Base-by-base conservation (phyloP, 2,113 vertebrate genomes). In the Peromyscus californicus region DNA sequence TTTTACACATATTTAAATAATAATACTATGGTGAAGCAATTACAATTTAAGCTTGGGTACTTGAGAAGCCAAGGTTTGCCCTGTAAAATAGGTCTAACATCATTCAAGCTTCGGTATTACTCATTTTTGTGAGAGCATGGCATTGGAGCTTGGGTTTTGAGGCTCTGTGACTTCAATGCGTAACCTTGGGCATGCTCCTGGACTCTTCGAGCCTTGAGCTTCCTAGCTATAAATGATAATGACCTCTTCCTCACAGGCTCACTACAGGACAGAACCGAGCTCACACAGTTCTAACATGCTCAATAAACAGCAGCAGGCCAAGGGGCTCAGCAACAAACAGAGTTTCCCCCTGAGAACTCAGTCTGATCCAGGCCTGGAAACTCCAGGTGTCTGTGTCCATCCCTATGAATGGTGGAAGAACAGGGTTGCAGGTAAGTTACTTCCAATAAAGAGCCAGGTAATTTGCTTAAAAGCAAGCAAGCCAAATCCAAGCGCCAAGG, bases 1-100 rank as follows among this genome's bases (percentile, higher is more conserved):
- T 76, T 95, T 94, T 94, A 63, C 1, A 88, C 80, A 92, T 89
- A 95, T 78, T 96, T 96, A 96, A 96, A 92, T 63, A 97, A 80
- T 93, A 94, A 42, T n/a, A 59, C 51, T 21, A 92, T 75, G 42
- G 80, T 94, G 91, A 89, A 94, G 87, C 59, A 76, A 92, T 93
- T 95, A 75, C 86, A 89, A 70, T 22, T 78, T 48, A 94, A 86
- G 26, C 45, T 15, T 89, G 59, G 59, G 80, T 69, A 22, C 45
- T 85, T 95, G 54, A n/a, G 74, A 96, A 54, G 89, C 69, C 92
- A 97, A 36, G 57, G 51, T 29, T 65, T 89, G 87, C 13, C 67
- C 61, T 89, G 93, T 92, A 90, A 94, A 95, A 92, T 78, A 89
- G 48, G 42, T 45, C 75, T 11, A 31, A 57, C 2, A 29, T 85